A percentile compares a stretch with the other conserved stretches of the same genome.
These are phyloP conservation scores for Ceryle rudis DNA, from an alignment of 2,797 vertebrate genomes.

Conservation along the genomic window DNA sequence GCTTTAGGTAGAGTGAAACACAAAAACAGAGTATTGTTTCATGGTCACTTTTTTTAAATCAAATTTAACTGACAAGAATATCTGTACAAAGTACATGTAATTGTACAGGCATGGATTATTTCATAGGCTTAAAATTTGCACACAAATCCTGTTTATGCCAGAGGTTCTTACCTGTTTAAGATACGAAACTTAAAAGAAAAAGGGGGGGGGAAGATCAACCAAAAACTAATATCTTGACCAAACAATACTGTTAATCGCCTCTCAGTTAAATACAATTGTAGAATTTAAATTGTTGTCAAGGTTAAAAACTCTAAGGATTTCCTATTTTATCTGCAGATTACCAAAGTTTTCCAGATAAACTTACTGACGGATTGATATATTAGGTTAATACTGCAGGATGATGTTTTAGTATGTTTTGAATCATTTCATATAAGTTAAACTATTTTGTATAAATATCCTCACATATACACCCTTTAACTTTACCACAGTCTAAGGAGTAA, in stretches of 20 bases:
- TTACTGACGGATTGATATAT: background rate
- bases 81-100: background rate
- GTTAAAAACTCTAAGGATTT: background rate
- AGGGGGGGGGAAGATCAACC: background rate
- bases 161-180: background rate
- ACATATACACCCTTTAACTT: background rate
- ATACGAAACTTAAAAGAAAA: background rate
- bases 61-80: background rate
- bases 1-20: background rate
- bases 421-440: background rate
- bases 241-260: background rate
- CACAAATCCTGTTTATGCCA: background rate
- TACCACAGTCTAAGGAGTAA: background rate
- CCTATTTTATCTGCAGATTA: background rate
- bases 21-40: background rate
- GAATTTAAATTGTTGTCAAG: background rate
- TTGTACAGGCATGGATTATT: background rate
- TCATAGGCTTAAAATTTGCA: background rate
- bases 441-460: background rate
- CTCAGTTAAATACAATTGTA: background rate
- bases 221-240: background rate
- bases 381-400: background rate
- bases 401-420: background rate
- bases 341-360: background rate
- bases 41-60: background rate